These are phyloP conservation scores for Etheostoma spectabile DNA, from an alignment of 2,113 vertebrate genomes.

Conservation along the genomic window DNA sequence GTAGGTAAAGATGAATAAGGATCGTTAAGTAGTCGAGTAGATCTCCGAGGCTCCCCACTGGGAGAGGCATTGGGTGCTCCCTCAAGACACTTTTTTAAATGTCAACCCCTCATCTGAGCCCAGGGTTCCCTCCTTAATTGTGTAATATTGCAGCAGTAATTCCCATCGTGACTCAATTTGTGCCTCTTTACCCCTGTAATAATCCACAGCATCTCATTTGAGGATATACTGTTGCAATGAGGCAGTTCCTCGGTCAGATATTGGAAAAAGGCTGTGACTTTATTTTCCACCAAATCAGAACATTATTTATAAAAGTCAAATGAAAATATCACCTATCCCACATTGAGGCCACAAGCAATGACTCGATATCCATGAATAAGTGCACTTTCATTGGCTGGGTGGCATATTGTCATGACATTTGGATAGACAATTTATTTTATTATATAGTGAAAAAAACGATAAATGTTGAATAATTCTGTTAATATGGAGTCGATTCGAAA, in stretches of 20 bases:
- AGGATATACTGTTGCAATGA: constrained; percentile 3
- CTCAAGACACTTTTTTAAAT: constrained; percentile 68
- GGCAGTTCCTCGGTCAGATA: constrained; percentile 4
- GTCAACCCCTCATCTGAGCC: constrained; percentile 54
- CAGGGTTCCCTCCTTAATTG: constrained; percentile 44
- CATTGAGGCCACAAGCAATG: constrained; percentile 28
- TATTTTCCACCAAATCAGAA: constrained; percentile 64
- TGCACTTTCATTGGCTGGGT: constrained; percentile 51
- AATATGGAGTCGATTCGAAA: constrained; percentile 35
- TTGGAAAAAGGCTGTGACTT: constrained; percentile 32
- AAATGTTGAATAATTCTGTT: constrained; percentile 42
- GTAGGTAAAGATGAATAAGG: constrained; percentile 69
- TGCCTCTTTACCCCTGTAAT: constrained; percentile 34
- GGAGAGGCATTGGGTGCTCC: constrained; percentile 56
- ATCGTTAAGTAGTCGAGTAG: constrained; percentile 65
- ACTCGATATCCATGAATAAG: constrained; percentile 47
- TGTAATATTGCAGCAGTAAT: constrained; percentile 61
- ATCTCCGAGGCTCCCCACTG: constrained; percentile 53
- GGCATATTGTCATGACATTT: constrained; percentile 77
- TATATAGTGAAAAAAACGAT: constrained; percentile 9
- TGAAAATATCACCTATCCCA: constrained; percentile 45
- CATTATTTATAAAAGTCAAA: constrained; percentile 66
- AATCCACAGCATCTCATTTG: constrained; percentile 39
- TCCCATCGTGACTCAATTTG: constrained; percentile 66
- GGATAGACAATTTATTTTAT: constrained; percentile 64